phyloP scores from a whole-genome alignment of 2,888 invertebrate species.

The Spilosoma lubricipeda region DNA sequence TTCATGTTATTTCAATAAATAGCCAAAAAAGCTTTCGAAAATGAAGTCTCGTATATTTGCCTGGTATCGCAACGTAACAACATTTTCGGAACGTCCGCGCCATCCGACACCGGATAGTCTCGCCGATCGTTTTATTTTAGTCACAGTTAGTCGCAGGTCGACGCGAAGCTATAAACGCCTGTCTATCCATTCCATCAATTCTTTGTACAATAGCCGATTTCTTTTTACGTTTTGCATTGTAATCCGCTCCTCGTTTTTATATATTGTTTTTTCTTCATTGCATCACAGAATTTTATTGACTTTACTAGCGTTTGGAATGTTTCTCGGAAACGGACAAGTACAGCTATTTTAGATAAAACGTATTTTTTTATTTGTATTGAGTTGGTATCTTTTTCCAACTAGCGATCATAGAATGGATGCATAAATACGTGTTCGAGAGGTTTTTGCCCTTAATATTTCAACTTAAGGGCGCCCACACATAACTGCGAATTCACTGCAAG shows the following conservation, averaged over 20 bases:
- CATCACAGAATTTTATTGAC: constrained; percentile 4
- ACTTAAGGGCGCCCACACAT: too few species aligned
- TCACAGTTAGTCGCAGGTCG: constrained; percentile 30
- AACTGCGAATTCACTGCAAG: too few species aligned
- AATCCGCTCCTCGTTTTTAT: constrained; percentile 31
- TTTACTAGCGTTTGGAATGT: constrained; percentile 30
- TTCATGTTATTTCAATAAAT: background rate
- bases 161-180: constrained; percentile 29
- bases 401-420: background rate
- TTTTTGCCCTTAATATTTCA: background rate
- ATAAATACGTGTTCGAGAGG: too few species aligned
- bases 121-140: constrained; percentile 36
- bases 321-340: constrained; percentile 27
- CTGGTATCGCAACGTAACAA: constrained; percentile 34
- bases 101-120: constrained; percentile 22
- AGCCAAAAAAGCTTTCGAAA: background rate
- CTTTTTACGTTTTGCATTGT: constrained; percentile 28
- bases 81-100: constrained; percentile 30
- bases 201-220: constrained; percentile 21
- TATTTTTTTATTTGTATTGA: background rate
- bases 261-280: constrained; percentile 10
- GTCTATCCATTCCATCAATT: constrained; percentile 27
- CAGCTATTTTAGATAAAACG: background rate
- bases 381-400: too few species aligned
- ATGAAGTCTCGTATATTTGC: constrained; percentile 18